These are phyloP conservation scores for Heliocidaris erythrogramma DNA, from an alignment of 35 echinoderm and acorn worm genomes.

Conservation along the genomic window DNA sequence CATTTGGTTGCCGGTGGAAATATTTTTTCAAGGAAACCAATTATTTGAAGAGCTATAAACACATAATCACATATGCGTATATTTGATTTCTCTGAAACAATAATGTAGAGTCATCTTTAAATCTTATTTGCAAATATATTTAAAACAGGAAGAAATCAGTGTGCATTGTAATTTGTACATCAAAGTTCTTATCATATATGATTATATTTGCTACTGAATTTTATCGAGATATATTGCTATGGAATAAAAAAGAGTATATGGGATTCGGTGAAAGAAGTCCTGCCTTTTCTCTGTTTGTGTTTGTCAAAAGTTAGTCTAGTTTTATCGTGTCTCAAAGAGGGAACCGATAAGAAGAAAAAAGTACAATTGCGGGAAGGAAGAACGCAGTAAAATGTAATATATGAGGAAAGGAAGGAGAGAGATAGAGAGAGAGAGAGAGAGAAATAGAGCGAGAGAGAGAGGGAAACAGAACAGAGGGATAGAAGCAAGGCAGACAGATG, in stretches of 20 bases:
- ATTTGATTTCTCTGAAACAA: background rate
- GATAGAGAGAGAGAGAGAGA: no score
- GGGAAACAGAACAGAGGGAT: no score
- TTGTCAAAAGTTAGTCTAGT: background rate
- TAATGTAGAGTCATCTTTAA: background rate
- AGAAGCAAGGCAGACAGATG: no score
- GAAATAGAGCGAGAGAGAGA: no score
- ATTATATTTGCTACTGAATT: constrained; percentile 17
- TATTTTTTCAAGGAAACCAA: background rate
- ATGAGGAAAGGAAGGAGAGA: no score
- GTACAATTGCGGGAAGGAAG: no score
- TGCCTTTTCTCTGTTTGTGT: background rate
- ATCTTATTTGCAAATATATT: background rate
- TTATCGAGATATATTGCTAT: constrained; percentile 9
- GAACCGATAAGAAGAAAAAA: background rate
- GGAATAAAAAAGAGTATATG: background rate
- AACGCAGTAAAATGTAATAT: no score
- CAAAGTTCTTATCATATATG: background rate
- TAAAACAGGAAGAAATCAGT: background rate
- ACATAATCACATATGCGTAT: background rate
- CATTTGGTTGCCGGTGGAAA: background rate
- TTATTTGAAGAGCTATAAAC: background rate
- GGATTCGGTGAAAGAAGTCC: background rate
- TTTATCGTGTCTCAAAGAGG: no score
- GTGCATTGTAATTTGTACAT: background rate